phyloP scores from a whole-genome alignment of 2,888 invertebrate genomes.

The Andrena flavipes region DNA sequence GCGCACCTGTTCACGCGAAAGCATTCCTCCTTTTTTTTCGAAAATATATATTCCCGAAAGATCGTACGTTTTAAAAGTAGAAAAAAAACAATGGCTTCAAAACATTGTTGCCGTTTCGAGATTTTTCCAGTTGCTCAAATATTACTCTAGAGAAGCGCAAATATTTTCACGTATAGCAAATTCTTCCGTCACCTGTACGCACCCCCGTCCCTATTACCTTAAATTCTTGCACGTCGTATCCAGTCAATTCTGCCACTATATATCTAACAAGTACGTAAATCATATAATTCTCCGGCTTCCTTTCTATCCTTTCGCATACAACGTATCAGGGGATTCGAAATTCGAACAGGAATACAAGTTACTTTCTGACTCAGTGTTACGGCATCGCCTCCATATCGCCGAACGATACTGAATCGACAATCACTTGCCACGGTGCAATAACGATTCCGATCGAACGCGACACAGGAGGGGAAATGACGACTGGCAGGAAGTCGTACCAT shows the following conservation, averaged over 20 bases:
- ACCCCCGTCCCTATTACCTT: too few relatives aligned
- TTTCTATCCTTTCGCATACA: not conserved
- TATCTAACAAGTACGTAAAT: too few relatives aligned
- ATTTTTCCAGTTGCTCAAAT: not conserved
- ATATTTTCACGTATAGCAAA: not conserved
- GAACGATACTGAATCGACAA: slow-evolving; percentile 9
- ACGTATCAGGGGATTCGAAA: not conserved
- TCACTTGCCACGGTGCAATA: slow-evolving; percentile 25
- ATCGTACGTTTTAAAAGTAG: not conserved
- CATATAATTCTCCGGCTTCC: too few relatives aligned
- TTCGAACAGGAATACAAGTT: not conserved
- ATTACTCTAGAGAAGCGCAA: not conserved
- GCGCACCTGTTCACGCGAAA: slow-evolving; percentile 14
- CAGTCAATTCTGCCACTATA: too few relatives aligned
- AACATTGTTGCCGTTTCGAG: not conserved
- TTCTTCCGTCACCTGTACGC: not conserved
- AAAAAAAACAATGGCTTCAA: not conserved
- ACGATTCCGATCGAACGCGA: slow-evolving; percentile 1
- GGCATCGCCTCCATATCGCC: not conserved
- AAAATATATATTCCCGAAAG: slow-evolving; percentile 44
- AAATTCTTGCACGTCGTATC: too few relatives aligned
- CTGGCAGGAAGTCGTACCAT: slow-evolving; percentile 31
- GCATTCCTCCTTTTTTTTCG: slow-evolving; percentile 22
- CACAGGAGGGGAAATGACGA: slow-evolving; percentile 13
- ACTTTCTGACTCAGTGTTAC: not conserved